These are phyloP conservation scores for Ophiothrix spiculata DNA, from an alignment of 35 echinoderm and acorn worm species.

Conservation along the genomic window DNA sequence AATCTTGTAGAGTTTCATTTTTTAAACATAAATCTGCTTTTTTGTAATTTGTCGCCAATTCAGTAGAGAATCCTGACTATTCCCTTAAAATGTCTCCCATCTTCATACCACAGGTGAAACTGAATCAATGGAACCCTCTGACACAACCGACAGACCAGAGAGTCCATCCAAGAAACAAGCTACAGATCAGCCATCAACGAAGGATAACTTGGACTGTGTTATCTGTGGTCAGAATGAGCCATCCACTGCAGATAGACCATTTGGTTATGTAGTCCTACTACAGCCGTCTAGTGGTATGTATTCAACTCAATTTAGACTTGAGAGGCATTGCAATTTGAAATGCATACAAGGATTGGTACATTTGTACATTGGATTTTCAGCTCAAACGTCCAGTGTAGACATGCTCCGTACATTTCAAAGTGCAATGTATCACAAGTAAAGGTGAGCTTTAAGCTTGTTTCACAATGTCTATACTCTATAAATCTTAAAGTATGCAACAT, in stretches of 20 bases:
- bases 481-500: too few species aligned
- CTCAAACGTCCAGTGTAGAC: too few species aligned
- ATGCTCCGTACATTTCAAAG: too few species aligned
- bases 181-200: not conserved
- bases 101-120: not conserved
- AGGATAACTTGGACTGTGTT: conserved; percentile 76
- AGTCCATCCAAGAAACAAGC: conserved; percentile 19
- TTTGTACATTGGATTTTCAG: too few species aligned
- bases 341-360: too few species aligned
- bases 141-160: not conserved
- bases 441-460: too few species aligned
- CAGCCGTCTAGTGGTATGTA: conserved; percentile 77
- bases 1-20: not conserved
- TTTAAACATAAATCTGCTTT: not conserved
- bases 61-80: conserved; percentile 5
- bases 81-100: not conserved
- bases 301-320: not conserved
- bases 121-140: conserved; percentile 20
- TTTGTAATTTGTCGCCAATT: not conserved
- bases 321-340: too few species aligned
- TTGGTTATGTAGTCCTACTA: conserved; percentile 69
- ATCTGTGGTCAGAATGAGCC: conserved; percentile 82
- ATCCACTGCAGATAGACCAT: conserved; percentile 25
- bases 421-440: too few species aligned
- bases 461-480: too few species aligned